These are phyloP conservation scores for rat (Rattus norvegicus) DNA, from an alignment of 2,113 vertebrate species.

Conservation along the genomic window GRCr8 NC_086037.1:3004001-3004500, in stretches of 20 bases:
- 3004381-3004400: not conserved
- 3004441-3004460: slow-evolving; percentile 13
- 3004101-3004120: not conserved
- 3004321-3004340: not conserved
- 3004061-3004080: not conserved
- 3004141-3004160: not conserved
- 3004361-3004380: not conserved
- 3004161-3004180: not conserved
- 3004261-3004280: not conserved
- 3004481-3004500: not conserved
- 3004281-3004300: not conserved
- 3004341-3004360: not conserved
- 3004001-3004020: not conserved
- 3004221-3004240: not conserved
- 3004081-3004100: not conserved
- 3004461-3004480: slow-evolving; percentile 44
- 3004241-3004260: not conserved
- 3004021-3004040: not conserved
- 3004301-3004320: not conserved
- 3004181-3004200: not conserved
- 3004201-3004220: not conserved
- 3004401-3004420: slow-evolving; percentile 19
- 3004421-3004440: slow-evolving; percentile 56
- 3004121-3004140: not conserved
- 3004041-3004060: not conserved